These are phyloP conservation scores for Drosophila mimica DNA, from an alignment of 2,888 invertebrate species.

Conservation along the genomic window DNA sequence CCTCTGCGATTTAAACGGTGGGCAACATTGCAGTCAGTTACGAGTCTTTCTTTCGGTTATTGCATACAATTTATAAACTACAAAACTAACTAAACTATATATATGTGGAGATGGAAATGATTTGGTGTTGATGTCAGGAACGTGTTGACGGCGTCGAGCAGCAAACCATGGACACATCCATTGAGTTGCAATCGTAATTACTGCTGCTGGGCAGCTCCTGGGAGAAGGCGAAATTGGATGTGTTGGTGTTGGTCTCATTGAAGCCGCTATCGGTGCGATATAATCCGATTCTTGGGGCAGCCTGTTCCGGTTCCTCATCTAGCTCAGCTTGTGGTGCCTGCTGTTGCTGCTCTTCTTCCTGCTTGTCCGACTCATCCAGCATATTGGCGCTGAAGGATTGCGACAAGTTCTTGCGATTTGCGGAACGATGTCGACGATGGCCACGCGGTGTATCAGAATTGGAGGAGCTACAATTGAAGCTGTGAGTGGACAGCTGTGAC, in stretches of 20 bases:
- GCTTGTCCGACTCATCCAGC: constrained; percentile 61
- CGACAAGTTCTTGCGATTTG: constrained; percentile 84
- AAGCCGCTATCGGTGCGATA: constrained; percentile 84
- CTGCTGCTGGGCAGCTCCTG: constrained; percentile 52
- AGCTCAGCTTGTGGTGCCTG: neutral
- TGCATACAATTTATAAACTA: constrained; percentile 32
- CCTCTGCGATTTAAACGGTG: constrained; percentile 45
- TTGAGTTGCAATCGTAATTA: constrained; percentile 28
- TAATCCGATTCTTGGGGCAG: constrained; percentile 46
- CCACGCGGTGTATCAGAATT: constrained; percentile 82
- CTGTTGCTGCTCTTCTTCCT: constrained; percentile 5
- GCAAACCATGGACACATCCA: constrained; percentile 70
- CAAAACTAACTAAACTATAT: constrained; percentile 8
- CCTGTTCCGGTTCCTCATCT: neutral
- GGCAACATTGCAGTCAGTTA: constrained; percentile 42
- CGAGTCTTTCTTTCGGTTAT: constrained; percentile 37
- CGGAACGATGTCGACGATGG: constrained; percentile 79
- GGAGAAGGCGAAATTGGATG: constrained; percentile 60
- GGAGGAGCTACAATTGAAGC: constrained; percentile 77
- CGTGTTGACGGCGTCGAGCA: constrained; percentile 76
- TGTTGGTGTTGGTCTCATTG: constrained; percentile 78
- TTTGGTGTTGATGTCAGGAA: constrained; percentile 40
- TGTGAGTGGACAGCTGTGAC: constrained; percentile 77
- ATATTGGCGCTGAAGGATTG: constrained; percentile 82
- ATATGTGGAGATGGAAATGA: neutral